Percentiles rank a stretch among this genome's conserved stretches.
Evolutionary conservation across 2,113 vertebrate species (phyloP).

Genomic region (Menidia beryllina): DNA sequence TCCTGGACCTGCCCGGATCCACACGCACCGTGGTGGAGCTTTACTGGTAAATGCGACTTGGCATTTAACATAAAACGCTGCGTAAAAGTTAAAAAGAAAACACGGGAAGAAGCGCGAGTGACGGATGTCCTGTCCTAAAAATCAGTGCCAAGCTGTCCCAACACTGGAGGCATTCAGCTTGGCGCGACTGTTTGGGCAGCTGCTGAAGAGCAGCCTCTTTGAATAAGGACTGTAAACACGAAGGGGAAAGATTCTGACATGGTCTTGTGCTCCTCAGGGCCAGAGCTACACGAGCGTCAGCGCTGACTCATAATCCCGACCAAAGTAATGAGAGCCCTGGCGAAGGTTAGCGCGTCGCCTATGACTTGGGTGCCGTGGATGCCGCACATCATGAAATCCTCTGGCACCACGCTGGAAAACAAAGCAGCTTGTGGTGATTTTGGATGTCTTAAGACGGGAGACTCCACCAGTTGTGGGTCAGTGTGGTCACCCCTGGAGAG

Average conservation of each 20-base stretch:
- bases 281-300: slow-evolving; percentile 52
- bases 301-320: slow-evolving; percentile 67
- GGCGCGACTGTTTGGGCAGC: slow-evolving; percentile 78
- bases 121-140: slow-evolving; percentile 71
- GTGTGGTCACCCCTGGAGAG: slow-evolving; percentile 52
- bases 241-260: slow-evolving; percentile 65
- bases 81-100: slow-evolving; percentile 64
- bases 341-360: slow-evolving; percentile 23
- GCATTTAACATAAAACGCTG: slow-evolving; percentile 51
- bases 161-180: slow-evolving; percentile 78
- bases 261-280: slow-evolving; percentile 48
- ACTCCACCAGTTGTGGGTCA: slow-evolving; percentile 55
- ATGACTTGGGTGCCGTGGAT: slow-evolving; percentile 33
- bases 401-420: slow-evolving; percentile 51
- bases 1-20: slow-evolving; percentile 22
- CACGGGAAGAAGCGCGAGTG: slow-evolving; percentile 69
- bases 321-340: slow-evolving; percentile 46
- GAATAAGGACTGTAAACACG: slow-evolving; percentile 76
- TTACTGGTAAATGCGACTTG: slow-evolving; percentile 49
- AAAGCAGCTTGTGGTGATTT: slow-evolving; percentile 42
- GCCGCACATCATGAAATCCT: slow-evolving; percentile 39
- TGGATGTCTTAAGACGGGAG: slow-evolving; percentile 41
- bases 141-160: slow-evolving; percentile 66
- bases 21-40: slow-evolving; percentile 29
- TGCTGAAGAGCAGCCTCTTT: slow-evolving; percentile 74